Conservation (phyloP, 23 tunicate genomes). For the Ciona savignyi region DNA sequence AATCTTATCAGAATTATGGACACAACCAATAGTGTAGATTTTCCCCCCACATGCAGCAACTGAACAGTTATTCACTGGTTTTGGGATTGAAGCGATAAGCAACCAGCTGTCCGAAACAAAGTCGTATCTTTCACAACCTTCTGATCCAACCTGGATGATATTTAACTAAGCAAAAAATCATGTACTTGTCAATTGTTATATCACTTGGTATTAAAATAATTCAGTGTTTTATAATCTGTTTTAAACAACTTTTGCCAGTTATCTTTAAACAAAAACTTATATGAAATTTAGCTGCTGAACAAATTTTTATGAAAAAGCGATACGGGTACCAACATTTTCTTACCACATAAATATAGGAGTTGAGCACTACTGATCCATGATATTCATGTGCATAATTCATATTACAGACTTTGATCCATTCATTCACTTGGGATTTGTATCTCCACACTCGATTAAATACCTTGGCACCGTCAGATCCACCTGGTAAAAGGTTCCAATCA, state of each 20-base stretch:
- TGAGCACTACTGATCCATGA: constrained; percentile 85
- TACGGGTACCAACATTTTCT: no score
- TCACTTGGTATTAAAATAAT: no score
- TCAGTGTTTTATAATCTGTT: no score
- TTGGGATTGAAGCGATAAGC: constrained; percentile 37
- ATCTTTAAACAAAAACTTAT: no score
- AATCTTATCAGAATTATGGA: constrained; percentile 27
- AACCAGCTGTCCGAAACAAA: constrained; percentile 37
- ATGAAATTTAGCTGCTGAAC: neutral
- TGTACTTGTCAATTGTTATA: no score
- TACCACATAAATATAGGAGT: constrained; percentile 67
- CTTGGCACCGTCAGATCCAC: constrained; percentile 81
- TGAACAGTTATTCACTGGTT: constrained; percentile 62
- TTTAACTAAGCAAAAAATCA: no score
- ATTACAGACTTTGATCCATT: constrained; percentile 72
- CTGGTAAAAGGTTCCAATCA: no score
- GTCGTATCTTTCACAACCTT: constrained; percentile 86
- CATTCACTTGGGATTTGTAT: constrained; percentile 84
- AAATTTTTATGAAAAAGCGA: no score
- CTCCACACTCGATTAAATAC: constrained; percentile 70
- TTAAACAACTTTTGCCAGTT: no score
- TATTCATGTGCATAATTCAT: constrained; percentile 81
- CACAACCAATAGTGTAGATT: constrained; percentile 68
- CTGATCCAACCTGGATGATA: constrained; percentile 81
- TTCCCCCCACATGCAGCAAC: constrained; percentile 61